Base-by-base conservation (phyloP, 2,797 vertebrate species). In the Sebastes miniatus region DNA sequence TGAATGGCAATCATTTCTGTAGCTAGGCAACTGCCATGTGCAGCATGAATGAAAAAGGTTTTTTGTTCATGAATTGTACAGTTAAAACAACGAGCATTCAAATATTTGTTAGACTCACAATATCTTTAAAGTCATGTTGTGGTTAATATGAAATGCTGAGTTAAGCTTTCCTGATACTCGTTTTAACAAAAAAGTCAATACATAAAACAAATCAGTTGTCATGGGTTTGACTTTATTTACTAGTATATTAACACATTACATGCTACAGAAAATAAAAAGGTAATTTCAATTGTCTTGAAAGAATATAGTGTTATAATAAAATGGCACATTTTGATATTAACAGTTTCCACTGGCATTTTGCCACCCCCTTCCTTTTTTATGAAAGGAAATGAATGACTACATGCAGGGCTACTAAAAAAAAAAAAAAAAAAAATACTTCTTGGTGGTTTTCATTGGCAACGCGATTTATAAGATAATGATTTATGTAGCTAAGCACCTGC, bases 221-320 rank as follows among this genome's bases (percentile, higher is more conserved):
- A 97, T 92, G 87, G 82, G 81, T 95, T 95, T 95, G 91, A 95
- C 94, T 98, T 99, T 98, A 98, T 98, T 98, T 97, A 96, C 96
- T 97, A 97, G 96, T 96, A 93, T 97, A 96, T 96, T 96, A 97
- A 97, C 97, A 98, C 95, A 97, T 96, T 97, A 98, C 97, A 98
- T 98, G 97, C 97, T 98, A 98, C 96, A 95, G 97, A 97, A 96
- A 95, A 95, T 96, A 96, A 96, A 97, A 96, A 94, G 84, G 92
- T 91, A 84, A 89, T 94, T 96, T 96, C 94, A 96, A 96, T 96
- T 95, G 96, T 96, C 96, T 97, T 97, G 95, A 97, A 98, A 97
- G 96, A 95, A 95, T 97, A 97, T 98, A 98, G 97, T 98, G 97
- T 98, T 98, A 97, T 97, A 96, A 97, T 97, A 98, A 97, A 97